Evolutionary conservation across 1,140 invertebrate genomes (phyloP), one percentile per base, ranked within the genome.

Genomic region (Drosophila virilis): DNA sequence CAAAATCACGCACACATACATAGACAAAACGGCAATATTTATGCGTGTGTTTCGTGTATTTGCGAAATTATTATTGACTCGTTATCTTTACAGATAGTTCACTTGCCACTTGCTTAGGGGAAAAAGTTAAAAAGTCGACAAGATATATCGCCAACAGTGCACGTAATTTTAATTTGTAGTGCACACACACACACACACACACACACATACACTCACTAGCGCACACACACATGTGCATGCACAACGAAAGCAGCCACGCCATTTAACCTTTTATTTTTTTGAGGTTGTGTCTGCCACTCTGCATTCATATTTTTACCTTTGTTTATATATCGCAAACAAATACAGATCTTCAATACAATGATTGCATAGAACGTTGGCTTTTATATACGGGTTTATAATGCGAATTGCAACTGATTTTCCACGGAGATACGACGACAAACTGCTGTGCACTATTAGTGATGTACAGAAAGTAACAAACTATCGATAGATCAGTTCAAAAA

Each of bases 191-290:
- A 66, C 9, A 55, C 8, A n/a, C n/a, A n/a, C n/a, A n/a, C n/a
- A n/a, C n/a, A 37, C 9, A 40, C 15, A 59, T 35, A 66, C 10
- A 57, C 8, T 28, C 9, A 40, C 15, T 54, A 2, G n/a, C n/a
- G 17, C 13, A 55, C 28, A 57, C 35, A 43, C 17, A 51, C 8
- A 50, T 54, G 33, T 50, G 70, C 45, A 62, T 48, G 58, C 42
- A 59, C 57, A 46, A 74, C 60, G 32, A 59, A 74, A 77, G 70
- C 75, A 80, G 77, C 80, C 80, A 83, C 80, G 80, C 80, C 81
- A 84, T 77, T 79, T 55, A 52, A 60, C 51, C 35, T 48, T 37
- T 55, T 17, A 1, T 17, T 48, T 37, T 55, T 83, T 83, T 83
- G 80, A 83, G 80, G 80, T 83, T 83, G 80, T 74, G 79, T 77